Base-by-base conservation (phyloP, 2,797 vertebrate genomes). In the Tachyglossus aculeatus region DNA sequence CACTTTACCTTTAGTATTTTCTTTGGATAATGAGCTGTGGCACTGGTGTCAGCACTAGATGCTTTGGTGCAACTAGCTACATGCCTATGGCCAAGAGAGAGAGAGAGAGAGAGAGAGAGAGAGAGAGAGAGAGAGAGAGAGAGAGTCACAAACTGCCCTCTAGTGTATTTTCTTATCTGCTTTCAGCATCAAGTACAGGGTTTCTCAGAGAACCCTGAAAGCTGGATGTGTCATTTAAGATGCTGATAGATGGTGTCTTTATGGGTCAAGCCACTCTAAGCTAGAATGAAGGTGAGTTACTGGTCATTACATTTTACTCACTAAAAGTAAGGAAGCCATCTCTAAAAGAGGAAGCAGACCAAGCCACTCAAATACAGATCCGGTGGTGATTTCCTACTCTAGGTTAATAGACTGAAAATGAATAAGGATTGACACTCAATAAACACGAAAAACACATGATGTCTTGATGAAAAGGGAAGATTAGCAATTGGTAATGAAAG, bases 1-100 rank as follows among this genome's bases (percentile, higher is more conserved):
- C 41, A 12, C 15, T 18, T 45, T 54, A 13, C 15, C 9, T 69
- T 53, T 47, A n/a, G 34, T 19, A 40, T 52, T 60, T 61, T n/a
- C 24, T 53, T 36, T 18, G 14, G 5, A 16, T n/a, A 39, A 12
- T 32, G 12, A 6, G 2, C 7, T 19, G 8, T n/a, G 29, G 38
- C 32, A 36, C 36, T 27, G 22, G 15, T 25, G 24, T 45, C 14
- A 45, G 44, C 44, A 16, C 7, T 24, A 24, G 32, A 29, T 19
- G 3, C 2, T 8, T 25, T 5, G 0, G 4, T 47, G 10, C 2
- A 27, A 9, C 25, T 19, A 39, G 18, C 14, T 60, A 41, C 9
- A 14, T 40, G 18, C 2, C n/a, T 57, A 40, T n/a, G n/a, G n/a
- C n/a, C 38, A n/a, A n/a, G n/a, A n/a, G n/a, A n/a, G n/a, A n/a